A percentile compares a stretch with the other conserved stretches of the same genome.
Evolutionary conservation across 2,113 vertebrate species (phyloP).

Genomic region (Genyomyrus donnyi): DNA sequence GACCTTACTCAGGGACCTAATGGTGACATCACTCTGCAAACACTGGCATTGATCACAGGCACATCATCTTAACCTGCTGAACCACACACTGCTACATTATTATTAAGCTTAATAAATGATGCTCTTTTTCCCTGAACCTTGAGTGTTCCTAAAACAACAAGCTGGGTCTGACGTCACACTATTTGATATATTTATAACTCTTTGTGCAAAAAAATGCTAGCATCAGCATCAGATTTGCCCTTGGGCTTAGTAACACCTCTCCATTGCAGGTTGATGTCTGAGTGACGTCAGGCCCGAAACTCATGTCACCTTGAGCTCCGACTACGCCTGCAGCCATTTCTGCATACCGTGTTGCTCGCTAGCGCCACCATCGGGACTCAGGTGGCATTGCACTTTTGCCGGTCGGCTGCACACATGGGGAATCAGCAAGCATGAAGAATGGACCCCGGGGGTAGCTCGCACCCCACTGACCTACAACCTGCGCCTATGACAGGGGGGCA

Average conservation of each 20-base stretch:
- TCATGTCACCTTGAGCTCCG: not conserved
- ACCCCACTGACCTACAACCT: not conserved
- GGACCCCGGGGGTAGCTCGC: not conserved
- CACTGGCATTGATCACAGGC: not conserved
- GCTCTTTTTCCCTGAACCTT: not conserved
- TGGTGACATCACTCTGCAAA: not conserved
- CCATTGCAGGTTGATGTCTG: not conserved
- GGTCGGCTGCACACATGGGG: not conserved
- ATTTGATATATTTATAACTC: not conserved
- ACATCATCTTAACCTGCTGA: not conserved
- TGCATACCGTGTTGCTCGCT: not conserved
- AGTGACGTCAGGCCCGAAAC: not conserved
- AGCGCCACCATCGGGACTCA: not conserved
- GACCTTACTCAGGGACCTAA: not conserved
- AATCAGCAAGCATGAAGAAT: not conserved
- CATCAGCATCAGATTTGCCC: not conserved
- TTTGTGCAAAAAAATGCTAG: not conserved
- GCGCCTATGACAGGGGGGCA: not conserved
- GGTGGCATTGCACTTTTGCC: not conserved
- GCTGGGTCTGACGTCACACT: conserved; percentile 51
- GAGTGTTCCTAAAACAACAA: conserved; percentile 4
- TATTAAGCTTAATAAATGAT: not conserved
- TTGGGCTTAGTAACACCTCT: not conserved
- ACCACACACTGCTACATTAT: not conserved
- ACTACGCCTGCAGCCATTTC: not conserved